Evolutionary conservation across 2,888 invertebrate genomes (phyloP).

Genomic region (Drosophila aldrichi): DNA sequence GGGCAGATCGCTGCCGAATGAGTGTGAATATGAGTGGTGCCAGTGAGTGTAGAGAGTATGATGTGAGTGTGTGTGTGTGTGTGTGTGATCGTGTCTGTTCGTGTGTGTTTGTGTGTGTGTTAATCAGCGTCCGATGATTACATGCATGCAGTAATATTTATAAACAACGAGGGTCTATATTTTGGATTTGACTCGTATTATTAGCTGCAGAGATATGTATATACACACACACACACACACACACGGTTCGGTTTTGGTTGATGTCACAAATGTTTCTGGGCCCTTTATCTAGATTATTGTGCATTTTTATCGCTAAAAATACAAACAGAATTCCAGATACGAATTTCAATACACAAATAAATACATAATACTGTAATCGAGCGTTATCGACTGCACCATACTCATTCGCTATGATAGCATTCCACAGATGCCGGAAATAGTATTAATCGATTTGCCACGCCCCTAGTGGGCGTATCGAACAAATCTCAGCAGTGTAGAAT

Average conservation of each 20-base stretch:
- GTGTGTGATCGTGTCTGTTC: neutral
- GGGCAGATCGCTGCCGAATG: constrained; percentile 21
- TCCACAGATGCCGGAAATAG: neutral
- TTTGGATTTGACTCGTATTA: constrained; percentile 22
- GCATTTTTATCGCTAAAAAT: neutral
- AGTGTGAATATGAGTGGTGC: neutral
- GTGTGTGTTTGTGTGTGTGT: neutral
- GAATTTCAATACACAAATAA: neutral
- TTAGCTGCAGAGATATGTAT: constrained; percentile 12
- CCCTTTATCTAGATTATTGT: constrained; percentile 1
- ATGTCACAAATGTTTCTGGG: neutral
- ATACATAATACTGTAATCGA: neutral
- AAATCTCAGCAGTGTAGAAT: neutral
- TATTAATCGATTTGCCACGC: neutral
- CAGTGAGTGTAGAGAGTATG: constrained; percentile 4
- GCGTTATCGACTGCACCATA: neutral
- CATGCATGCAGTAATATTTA: constrained; percentile 40
- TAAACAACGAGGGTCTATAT: constrained; percentile 50
- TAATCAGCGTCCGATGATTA: constrained; percentile 53
- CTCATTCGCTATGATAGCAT: neutral
- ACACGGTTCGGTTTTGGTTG: neutral
- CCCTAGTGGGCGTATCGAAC: neutral
- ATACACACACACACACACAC: neutral
- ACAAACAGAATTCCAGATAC: neutral
- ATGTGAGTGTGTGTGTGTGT: neutral